Conservation (phyloP, 92 coral and sea anemone genomes). For the Virgularia gustaviana region DNA sequence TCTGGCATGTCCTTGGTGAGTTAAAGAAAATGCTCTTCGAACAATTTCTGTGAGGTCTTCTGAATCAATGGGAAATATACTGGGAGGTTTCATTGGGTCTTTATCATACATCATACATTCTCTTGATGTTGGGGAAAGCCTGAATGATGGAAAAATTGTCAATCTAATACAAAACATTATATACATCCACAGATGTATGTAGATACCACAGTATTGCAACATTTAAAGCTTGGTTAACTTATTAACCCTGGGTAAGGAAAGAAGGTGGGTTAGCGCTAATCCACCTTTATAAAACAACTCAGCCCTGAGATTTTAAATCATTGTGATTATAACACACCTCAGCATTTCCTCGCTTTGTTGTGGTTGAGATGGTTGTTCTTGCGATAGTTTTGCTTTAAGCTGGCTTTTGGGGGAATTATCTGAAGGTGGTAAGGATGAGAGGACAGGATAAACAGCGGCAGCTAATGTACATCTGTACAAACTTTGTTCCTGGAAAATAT, state of each 20-base stretch:
- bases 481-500: not conserved
- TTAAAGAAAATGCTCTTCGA: slow-evolving; percentile 62
- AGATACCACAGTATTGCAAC: not conserved
- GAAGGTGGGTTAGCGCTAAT: too few relatives aligned
- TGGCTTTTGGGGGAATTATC: too few relatives aligned
- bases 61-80: slow-evolving; percentile 53
- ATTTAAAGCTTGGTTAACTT: not conserved
- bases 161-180: not conserved
- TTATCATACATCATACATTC: slow-evolving; percentile 28
- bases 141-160: not conserved
- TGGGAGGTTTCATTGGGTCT: slow-evolving; percentile 42
- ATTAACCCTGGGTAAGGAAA: too few relatives aligned
- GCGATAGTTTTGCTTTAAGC: too few relatives aligned
- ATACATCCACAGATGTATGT: not conserved
- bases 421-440: not conserved
- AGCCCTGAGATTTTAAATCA: too few relatives aligned
- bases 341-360: too few relatives aligned
- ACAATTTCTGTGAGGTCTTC: slow-evolving; percentile 61
- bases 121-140: slow-evolving; percentile 11
- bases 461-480: slow-evolving; percentile 20
- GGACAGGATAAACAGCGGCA: slow-evolving; percentile 30
- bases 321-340: too few relatives aligned
- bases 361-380: too few relatives aligned
- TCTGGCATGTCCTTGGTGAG: slow-evolving; percentile 46
- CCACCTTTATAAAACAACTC: too few relatives aligned